phyloP scores from a whole-genome alignment of 2,113 vertebrate species.

The Rhinichthys klamathensis region DNA sequence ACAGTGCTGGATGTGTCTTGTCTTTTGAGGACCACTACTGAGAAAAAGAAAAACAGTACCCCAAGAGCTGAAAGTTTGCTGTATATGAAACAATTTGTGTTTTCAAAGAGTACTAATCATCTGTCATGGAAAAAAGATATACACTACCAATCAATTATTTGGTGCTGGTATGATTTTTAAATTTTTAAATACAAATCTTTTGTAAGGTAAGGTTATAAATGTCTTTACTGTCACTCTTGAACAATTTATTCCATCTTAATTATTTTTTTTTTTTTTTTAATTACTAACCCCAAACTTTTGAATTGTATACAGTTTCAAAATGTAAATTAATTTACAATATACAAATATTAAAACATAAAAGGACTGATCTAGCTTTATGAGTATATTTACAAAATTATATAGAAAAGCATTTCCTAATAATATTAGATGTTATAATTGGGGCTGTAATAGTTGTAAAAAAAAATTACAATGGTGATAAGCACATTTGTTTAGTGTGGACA shows the following conservation, averaged over 20 bases:
- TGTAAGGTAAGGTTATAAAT: no score
- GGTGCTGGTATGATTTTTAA: no score
- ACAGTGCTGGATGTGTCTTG: constrained; percentile 31
- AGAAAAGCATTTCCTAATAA: background rate
- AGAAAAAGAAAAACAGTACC: background rate
- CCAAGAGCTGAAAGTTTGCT: background rate
- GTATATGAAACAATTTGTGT: constrained; percentile 29
- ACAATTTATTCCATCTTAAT: no score
- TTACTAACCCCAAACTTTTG: no score
- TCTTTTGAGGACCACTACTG: constrained; percentile 23
- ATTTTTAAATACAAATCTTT: no score
- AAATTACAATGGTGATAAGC: background rate
- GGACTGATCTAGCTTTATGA: background rate
- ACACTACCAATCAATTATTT: no score
- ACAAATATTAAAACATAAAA: background rate
- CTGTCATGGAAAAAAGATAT: background rate
- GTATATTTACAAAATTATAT: background rate
- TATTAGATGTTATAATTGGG: background rate
- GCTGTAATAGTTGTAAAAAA: background rate
- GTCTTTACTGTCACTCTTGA: no score
- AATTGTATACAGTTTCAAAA: background rate
- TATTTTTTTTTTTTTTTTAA: no score
- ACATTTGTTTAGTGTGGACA: background rate
- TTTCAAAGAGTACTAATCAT: constrained; percentile 10
- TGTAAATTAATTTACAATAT: background rate